A percentile compares a stretch with the other conserved stretches of the same genome.
phyloP scores from a whole-genome alignment of 2,113 vertebrate species.

The Camelus bactrianus region DNA sequence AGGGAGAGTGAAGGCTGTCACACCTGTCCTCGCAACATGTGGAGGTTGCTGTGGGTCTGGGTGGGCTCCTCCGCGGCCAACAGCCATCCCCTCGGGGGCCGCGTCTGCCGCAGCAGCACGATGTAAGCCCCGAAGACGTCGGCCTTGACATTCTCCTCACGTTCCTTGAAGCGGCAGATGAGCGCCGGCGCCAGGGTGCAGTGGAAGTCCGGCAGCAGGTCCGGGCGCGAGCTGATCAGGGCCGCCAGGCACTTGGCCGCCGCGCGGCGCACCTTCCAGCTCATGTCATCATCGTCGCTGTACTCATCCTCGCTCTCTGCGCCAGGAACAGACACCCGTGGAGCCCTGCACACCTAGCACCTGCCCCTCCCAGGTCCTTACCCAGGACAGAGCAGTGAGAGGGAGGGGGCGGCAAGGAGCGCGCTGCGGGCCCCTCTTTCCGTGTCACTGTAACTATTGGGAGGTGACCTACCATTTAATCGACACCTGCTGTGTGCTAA shows the following conservation, averaged over 20 bases:
- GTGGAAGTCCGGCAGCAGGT: slow-evolving; percentile 94
- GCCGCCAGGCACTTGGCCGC: slow-evolving; percentile 95
- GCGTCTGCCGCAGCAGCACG: slow-evolving; percentile 92
- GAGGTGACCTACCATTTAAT: not conserved
- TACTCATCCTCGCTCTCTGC: slow-evolving; percentile 96
- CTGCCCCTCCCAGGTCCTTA: not conserved
- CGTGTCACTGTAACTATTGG: too few species aligned
- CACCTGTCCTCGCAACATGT: slow-evolving; percentile 93
- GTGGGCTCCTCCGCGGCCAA: slow-evolving; percentile 70
- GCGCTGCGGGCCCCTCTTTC: not conserved
- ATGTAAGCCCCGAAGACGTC: slow-evolving; percentile 94
- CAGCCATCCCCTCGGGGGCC: slow-evolving; percentile 85
- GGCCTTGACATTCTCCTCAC: slow-evolving; percentile 95
- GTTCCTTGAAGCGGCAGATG: slow-evolving; percentile 94
- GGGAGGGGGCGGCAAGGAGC: not conserved
- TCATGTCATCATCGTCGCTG: slow-evolving; percentile 95
- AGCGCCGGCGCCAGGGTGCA: slow-evolving; percentile 90
- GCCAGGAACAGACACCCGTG: not conserved
- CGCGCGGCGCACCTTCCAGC: slow-evolving; percentile 97
- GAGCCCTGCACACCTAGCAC: not conserved
- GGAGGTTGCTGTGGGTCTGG: slow-evolving; percentile 87
- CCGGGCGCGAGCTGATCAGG: slow-evolving; percentile 90
- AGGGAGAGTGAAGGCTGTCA: not conserved
- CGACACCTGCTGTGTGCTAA: not conserved
- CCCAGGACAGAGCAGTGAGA: not conserved